Conservation (phyloP, 2,888 invertebrate species). For the Itoplectis maculator region DNA sequence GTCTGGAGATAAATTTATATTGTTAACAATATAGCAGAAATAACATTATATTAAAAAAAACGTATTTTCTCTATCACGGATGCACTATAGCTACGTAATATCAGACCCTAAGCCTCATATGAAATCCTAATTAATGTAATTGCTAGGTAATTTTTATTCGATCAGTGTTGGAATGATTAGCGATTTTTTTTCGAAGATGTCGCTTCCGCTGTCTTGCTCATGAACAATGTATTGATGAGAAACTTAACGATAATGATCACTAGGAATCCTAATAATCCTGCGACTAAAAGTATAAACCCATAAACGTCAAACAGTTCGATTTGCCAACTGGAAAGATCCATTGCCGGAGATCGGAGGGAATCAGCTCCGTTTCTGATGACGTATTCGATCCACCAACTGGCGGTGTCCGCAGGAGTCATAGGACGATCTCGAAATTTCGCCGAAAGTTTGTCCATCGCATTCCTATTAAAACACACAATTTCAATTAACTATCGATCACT, state of each 20-base stretch:
- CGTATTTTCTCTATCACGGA: neutral
- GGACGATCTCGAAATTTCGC: conserved; percentile 77
- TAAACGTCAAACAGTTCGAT: conserved; percentile 75
- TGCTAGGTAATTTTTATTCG: neutral
- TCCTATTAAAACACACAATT: conserved; percentile 50
- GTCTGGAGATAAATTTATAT: no score
- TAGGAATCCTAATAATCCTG: conserved; percentile 8
- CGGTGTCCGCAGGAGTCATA: conserved; percentile 72
- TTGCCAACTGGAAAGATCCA: conserved; percentile 76
- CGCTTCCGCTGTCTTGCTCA: neutral
- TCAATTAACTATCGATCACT: no score
- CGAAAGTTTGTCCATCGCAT: conserved; percentile 58
- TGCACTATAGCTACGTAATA: neutral
- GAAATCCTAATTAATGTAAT: neutral
- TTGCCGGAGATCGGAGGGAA: conserved; percentile 72
- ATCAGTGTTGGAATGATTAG: neutral
- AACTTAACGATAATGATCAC: conserved; percentile 13
- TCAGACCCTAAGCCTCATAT: neutral
- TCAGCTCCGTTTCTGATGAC: conserved; percentile 76
- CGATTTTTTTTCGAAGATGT: conserved; percentile 58
- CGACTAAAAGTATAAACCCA: conserved; percentile 51
- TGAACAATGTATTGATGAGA: conserved; percentile 30
- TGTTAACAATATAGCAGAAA: no score
- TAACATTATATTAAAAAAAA: no score
- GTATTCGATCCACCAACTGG: conserved; percentile 79